Evolutionary conservation across 1,140 invertebrate species (phyloP).

Genomic region (Heliothis virescens): DNA sequence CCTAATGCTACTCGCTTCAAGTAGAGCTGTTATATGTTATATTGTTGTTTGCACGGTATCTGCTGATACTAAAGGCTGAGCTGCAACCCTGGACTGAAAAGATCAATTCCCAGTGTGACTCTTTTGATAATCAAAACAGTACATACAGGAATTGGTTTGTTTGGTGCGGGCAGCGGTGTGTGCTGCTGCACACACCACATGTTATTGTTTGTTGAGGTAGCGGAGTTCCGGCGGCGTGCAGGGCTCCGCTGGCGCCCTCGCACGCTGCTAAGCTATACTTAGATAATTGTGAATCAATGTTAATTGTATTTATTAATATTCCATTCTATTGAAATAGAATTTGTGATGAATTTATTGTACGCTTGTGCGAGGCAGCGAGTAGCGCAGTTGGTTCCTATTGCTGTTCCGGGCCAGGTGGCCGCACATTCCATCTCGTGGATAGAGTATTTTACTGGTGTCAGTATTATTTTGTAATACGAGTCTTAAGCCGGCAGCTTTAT

Average conservation of each 20-base stretch:
- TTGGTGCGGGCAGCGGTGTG: slow-evolving; percentile 51
- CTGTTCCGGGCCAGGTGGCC: slow-evolving; percentile 65
- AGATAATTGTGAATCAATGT: slow-evolving; percentile 76
- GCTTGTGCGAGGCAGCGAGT: slow-evolving; percentile 69
- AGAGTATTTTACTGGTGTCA: slow-evolving; percentile 83
- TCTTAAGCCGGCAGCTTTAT: slow-evolving; percentile 85
- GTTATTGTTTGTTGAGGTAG: slow-evolving; percentile 82
- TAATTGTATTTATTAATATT: slow-evolving; percentile 80
- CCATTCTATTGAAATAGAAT: slow-evolving; percentile 74
- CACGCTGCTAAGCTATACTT: slow-evolving; percentile 53
- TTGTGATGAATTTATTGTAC: slow-evolving; percentile 74
- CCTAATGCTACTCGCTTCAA: slow-evolving; percentile 80
- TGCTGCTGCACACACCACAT: slow-evolving; percentile 64
- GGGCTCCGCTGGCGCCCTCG: slow-evolving; percentile 36
- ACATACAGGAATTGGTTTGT: slow-evolving; percentile 47
- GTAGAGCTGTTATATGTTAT: slow-evolving; percentile 79
- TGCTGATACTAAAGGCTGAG: slow-evolving; percentile 60
- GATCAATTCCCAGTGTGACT: slow-evolving; percentile 45
- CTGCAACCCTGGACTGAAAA: slow-evolving; percentile 52
- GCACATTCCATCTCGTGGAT: slow-evolving; percentile 83
- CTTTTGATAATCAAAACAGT: slow-evolving; percentile 51
- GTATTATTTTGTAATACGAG: slow-evolving; percentile 85
- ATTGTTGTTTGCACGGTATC: slow-evolving; percentile 74
- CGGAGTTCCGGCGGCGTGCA: slow-evolving; percentile 46
- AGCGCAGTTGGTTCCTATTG: slow-evolving; percentile 75